Base-by-base conservation (phyloP, 1,140 invertebrate genomes). In the Zaprionus lachaisei region DNA sequence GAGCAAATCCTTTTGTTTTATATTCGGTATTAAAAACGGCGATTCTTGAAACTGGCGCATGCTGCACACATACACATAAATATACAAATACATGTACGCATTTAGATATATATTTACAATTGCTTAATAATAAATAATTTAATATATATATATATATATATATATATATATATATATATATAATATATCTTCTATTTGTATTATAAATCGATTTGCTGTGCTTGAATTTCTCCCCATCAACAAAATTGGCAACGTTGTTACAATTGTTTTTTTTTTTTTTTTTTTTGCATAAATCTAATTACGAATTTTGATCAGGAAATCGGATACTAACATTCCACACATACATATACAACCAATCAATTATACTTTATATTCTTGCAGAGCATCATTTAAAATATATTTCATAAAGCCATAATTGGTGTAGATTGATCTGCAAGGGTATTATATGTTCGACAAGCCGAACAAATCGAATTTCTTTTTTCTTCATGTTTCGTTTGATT, bases 241-340 rank as follows among this genome's bases (percentile, higher is more conserved):
- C 82, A 76, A 72, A 84, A 85, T 86, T 86, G 83, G 83, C 83
- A 80, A 86, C 83, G 38, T 76, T 75, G 69, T 75, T 82, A 74
- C 69, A 86, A 82, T 86, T 85, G 73, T 81, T 84, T 67, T 34
- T 34, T 2, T 11, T 34, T 9, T 11, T 11, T 31, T 31, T 44
- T 2, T 31, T 34, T 34, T 44, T 44, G 63, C 38, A 47, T 73
- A 57, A 79, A 72, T 77, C 70, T 86, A 82, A 72, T 79, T 82
- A 67, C 72, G 57, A 81, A 85, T 75, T 81, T 74, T 60, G n/a
- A 60, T 37, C 57, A 49, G 44, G 26, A 34, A 47, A 47, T 51
- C 41, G 41, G 41, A 47, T 63, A 31, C 49, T 56, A 17, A 47
- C 55, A 49, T 44, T 34, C 26, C 63, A 58, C 26, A 34, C 26